Evolutionary conservation across 2,888 invertebrate species (phyloP).

Genomic region (Melanotus villosus): DNA sequence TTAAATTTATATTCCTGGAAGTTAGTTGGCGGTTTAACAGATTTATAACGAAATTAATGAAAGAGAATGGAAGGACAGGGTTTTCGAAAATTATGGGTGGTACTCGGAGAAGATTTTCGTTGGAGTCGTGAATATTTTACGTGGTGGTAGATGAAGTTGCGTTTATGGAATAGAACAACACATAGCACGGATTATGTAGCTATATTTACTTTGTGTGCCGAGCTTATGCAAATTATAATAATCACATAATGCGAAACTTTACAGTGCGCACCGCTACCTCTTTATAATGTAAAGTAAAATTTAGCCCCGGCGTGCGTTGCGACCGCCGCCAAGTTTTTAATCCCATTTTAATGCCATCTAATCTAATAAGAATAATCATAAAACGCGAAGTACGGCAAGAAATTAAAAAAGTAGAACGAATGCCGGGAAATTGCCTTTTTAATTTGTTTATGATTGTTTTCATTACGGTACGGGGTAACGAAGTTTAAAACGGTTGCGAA

Average conservation of each 20-base stretch:
- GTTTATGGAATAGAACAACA: conserved; percentile 55
- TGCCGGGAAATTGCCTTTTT: conserved; percentile 38
- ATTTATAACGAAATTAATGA: not conserved
- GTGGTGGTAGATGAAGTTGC: conserved; percentile 56
- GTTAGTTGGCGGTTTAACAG: too few relatives aligned
- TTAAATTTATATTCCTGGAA: too few relatives aligned
- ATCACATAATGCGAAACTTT: conserved; percentile 60
- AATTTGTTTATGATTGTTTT: conserved; percentile 41
- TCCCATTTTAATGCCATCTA: conserved; percentile 52
- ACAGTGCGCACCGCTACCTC: conserved; percentile 53
- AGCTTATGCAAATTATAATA: conserved; percentile 62
- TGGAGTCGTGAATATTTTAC: conserved; percentile 56
- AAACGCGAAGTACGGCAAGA: conserved; percentile 35
- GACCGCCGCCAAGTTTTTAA: conserved; percentile 49
- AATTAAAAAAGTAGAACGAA: conserved; percentile 37
- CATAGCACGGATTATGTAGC: conserved; percentile 59
- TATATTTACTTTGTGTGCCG: conserved; percentile 61
- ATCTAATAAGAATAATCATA: conserved; percentile 54
- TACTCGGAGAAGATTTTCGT: conserved; percentile 24
- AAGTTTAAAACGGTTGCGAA: conserved; percentile 8
- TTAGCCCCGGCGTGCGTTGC: conserved; percentile 43
- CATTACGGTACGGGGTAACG: conserved; percentile 15
- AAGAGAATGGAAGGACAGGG: not conserved
- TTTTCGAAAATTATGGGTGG: conserved; percentile 10
- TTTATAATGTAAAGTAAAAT: conserved; percentile 56